These are phyloP conservation scores for Aphyosemion australe DNA, from an alignment of 2,113 vertebrate genomes.

Conservation along the genomic window DNA sequence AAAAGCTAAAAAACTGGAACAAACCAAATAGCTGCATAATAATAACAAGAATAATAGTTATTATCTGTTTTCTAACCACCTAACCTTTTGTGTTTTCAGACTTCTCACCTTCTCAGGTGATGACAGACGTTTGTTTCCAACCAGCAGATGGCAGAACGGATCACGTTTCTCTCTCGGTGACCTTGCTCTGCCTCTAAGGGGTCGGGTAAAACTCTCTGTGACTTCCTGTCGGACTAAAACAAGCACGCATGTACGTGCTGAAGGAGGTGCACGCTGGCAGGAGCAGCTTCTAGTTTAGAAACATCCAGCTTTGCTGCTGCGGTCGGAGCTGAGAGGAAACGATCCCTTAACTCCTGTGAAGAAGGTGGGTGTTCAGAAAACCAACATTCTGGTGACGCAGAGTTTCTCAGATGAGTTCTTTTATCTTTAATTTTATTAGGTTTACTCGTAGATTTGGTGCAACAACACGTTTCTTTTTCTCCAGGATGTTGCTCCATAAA, in stretches of 20 bases:
- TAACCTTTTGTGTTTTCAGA: slow-evolving; percentile 4
- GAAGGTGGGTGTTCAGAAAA: slow-evolving; percentile 32
- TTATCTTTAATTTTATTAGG: no score
- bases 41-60: no score
- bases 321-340: slow-evolving; percentile 1
- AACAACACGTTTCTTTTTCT: no score
- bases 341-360: slow-evolving; percentile 3
- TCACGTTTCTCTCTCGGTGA: slow-evolving; percentile 22
- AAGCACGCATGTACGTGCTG: background rate
- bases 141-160: slow-evolving; percentile 59
- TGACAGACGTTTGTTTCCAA: background rate
- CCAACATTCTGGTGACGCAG: no score
- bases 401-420: no score
- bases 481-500: no score
- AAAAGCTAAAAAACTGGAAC: no score
- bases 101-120: no score
- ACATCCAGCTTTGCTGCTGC: background rate
- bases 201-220: slow-evolving; percentile 16
- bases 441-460: no score
- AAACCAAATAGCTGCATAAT: no score
- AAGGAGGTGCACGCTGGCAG: background rate
- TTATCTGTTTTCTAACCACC: no score
- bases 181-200: slow-evolving; percentile 43
- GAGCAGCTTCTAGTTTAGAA: background rate
- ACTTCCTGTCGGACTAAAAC: slow-evolving; percentile 24